A percentile compares a stretch with the other conserved stretches of the same genome.
Conservation (phyloP, 2,797 vertebrate species). For the Poecilia picta region DNA sequence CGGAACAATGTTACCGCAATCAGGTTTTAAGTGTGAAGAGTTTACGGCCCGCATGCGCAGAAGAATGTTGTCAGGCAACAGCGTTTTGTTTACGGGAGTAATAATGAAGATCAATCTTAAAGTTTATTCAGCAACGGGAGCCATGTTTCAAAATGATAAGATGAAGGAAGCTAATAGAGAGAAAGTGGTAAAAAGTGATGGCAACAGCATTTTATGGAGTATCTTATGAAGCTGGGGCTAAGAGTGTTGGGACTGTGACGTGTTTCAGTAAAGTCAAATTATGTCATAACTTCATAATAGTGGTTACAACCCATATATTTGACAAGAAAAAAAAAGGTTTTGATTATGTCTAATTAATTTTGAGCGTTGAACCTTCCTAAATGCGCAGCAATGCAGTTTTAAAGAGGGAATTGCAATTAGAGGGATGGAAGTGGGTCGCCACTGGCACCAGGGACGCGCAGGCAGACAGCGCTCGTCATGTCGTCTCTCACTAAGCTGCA, state of each 20-base stretch:
- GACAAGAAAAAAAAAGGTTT: neutral
- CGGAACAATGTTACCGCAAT: neutral
- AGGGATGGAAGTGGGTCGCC: conserved; percentile 61
- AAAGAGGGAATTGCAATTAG: conserved; percentile 64
- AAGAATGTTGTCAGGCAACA: no score
- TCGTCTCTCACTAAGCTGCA: conserved; percentile 60
- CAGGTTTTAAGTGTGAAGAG: neutral
- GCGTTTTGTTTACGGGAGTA: no score
- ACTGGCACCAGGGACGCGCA: conserved; percentile 51
- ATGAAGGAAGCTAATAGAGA: neutral
- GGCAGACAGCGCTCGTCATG: conserved; percentile 63
- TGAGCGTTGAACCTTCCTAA: conserved; percentile 15
- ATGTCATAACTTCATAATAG: no score
- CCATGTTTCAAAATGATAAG: neutral
- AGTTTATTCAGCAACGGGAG: neutral
- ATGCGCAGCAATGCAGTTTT: conserved; percentile 46
- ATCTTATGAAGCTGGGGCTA: no score
- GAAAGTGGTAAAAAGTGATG: neutral
- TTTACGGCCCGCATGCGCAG: no score
- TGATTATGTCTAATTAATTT: neutral
- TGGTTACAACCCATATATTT: neutral
- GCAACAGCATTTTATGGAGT: no score
- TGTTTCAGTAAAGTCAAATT: no score
- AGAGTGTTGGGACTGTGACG: no score
- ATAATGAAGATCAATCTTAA: neutral